Evolutionary conservation across 2,797 vertebrate genomes (phyloP).

Genomic region (Sebastes glaucus): DNA sequence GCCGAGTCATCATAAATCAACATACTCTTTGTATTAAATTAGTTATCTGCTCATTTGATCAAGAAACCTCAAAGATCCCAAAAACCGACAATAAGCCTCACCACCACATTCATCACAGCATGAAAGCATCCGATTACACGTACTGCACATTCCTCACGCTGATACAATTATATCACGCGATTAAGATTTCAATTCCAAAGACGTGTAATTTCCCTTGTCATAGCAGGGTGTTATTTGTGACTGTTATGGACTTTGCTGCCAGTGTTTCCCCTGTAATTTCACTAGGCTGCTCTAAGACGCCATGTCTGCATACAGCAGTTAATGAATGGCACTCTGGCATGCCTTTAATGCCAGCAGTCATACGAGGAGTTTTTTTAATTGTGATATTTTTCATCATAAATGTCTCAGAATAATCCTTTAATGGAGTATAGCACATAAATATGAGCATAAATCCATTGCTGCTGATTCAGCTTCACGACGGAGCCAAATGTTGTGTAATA

Average conservation of each 20-base stretch:
- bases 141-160: slow-evolving; percentile 48
- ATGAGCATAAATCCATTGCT: slow-evolving; percentile 26
- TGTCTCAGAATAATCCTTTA: slow-evolving; percentile 53
- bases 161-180: slow-evolving; percentile 56
- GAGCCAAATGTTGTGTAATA: slow-evolving; percentile 43
- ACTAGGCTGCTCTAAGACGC: slow-evolving; percentile 76
- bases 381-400: slow-evolving; percentile 45
- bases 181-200: slow-evolving; percentile 66
- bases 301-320: slow-evolving; percentile 70
- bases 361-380: slow-evolving; percentile 43
- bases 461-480: slow-evolving; percentile 34
- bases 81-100: slow-evolving; percentile 31
- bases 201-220: slow-evolving; percentile 79
- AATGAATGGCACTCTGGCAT: slow-evolving; percentile 74
- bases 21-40: slow-evolving; percentile 27
- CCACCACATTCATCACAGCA: slow-evolving; percentile 33
- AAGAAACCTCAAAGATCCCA: slow-evolving; percentile 29
- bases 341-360: slow-evolving; percentile 66
- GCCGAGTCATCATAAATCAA: slow-evolving; percentile 18
- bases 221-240: slow-evolving; percentile 80
- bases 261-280: slow-evolving; percentile 81
- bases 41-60: slow-evolving; percentile 30
- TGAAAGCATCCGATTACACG: slow-evolving; percentile 54
- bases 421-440: slow-evolving; percentile 22
- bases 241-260: slow-evolving; percentile 77